A percentile compares a stretch with the other conserved stretches of the same genome.
phyloP scores from a whole-genome alignment of 2,888 invertebrate species.

The Mayetiola destructor region DNA sequence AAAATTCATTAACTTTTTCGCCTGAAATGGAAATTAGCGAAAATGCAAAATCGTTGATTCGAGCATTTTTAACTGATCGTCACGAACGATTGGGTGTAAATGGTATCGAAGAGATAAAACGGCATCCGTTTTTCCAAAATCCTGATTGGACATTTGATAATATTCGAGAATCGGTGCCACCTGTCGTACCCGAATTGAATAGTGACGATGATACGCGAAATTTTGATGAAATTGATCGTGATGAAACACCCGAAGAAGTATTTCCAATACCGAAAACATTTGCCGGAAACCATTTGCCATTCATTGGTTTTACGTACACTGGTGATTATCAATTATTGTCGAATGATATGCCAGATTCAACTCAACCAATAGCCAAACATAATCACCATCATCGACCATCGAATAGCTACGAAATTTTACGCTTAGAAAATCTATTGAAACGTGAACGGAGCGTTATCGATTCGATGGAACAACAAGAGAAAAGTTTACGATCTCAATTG shows the following conservation, averaged over 20 bases:
- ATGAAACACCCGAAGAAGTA: constrained; percentile 80
- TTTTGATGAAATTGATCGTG: constrained; percentile 95
- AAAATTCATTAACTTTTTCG: constrained; percentile 88
- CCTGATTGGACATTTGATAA: constrained; percentile 97
- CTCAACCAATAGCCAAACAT: constrained; percentile 41
- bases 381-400: constrained; percentile 33
- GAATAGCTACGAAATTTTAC: constrained; percentile 47
- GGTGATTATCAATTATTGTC: constrained; percentile 72
- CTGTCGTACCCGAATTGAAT: constrained; percentile 87
- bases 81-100: constrained; percentile 75
- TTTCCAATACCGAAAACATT: constrained; percentile 96
- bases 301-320: constrained; percentile 96
- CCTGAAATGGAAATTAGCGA: constrained; percentile 87
- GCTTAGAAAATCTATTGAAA: constrained; percentile 60
- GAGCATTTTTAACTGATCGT: constrained; percentile 86
- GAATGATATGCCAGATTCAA: constrained; percentile 45
- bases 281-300: constrained; percentile 95
- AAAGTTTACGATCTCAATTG: constrained; percentile 55
- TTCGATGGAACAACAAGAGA: constrained; percentile 60
- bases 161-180: constrained; percentile 84
- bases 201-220: constrained; percentile 97
- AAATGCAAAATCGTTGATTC: constrained; percentile 75
- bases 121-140: constrained; percentile 88
- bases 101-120: constrained; percentile 88
- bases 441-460: constrained; percentile 58